Evolutionary conservation across 2,888 invertebrate genomes (phyloP).

Genomic region (Monopis laevigella): DNA sequence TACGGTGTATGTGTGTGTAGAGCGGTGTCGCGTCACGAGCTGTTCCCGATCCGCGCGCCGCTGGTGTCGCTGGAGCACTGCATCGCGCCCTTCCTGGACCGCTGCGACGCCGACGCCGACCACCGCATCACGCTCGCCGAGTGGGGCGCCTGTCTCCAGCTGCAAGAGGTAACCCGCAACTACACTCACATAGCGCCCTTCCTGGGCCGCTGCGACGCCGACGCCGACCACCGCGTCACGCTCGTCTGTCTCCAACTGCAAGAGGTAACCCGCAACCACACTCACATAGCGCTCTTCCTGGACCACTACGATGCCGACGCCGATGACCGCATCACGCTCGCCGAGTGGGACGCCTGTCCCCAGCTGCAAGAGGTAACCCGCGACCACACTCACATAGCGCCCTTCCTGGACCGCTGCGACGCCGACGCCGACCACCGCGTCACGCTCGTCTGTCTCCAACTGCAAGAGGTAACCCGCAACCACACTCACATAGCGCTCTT

Average conservation of each 20-base stretch:
- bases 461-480: too few species aligned
- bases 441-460: too few species aligned
- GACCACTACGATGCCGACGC: too few species aligned
- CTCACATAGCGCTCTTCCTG: too few species aligned
- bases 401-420: constrained; percentile 94
- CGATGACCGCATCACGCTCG: too few species aligned
- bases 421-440: constrained; percentile 88
- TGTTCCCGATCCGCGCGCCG: constrained; percentile 95
- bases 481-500: too few species aligned
- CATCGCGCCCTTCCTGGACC: constrained; percentile 94
- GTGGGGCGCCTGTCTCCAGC: constrained; percentile 90
- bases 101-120: constrained; percentile 88
- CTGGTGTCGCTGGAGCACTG: constrained; percentile 97
- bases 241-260: constrained; percentile 84
- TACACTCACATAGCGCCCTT: constrained; percentile 97
- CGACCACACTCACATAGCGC: too few species aligned
- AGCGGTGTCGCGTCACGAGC: constrained; percentile 92
- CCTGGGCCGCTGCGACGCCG: constrained; percentile 88
- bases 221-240: constrained; percentile 91
- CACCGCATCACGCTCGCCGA: constrained; percentile 91
- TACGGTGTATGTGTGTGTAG: too few species aligned
- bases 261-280: too few species aligned
- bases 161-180: constrained; percentile 83
- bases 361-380: too few species aligned
- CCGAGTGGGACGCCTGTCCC: too few species aligned